These are phyloP conservation scores for Megaceryle torquata DNA, from an alignment of 2,113 vertebrate species.

Conservation along the genomic window DNA sequence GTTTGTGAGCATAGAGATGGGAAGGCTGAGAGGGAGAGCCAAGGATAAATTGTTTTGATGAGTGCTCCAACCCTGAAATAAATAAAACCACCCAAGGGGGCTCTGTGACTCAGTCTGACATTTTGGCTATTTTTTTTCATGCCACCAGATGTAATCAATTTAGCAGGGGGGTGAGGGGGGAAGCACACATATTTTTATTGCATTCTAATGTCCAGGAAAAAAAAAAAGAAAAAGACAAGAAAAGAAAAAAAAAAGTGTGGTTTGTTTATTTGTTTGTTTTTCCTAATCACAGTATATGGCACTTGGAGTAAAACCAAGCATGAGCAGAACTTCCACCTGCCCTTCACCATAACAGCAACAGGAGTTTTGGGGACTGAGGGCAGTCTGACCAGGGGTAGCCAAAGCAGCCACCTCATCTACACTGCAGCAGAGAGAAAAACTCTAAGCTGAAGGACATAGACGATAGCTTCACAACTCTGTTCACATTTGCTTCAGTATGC, in stretches of 20 bases:
- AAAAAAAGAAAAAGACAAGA: neutral
- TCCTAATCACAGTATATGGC: neutral
- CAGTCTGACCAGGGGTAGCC: neutral
- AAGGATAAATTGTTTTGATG: slow-evolving; percentile 66
- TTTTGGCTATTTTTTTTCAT: slow-evolving; percentile 60
- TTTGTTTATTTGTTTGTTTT: neutral
- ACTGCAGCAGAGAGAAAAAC: neutral
- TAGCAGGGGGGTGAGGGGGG: neutral
- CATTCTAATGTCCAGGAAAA: neutral
- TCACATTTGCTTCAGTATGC: neutral
- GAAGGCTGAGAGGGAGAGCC: slow-evolving; percentile 41
- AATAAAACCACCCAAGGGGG: slow-evolving; percentile 66
- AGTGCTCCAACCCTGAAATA: slow-evolving; percentile 62
- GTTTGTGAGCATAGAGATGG: slow-evolving; percentile 13
- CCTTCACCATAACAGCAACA: neutral
- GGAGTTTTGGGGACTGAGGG: neutral
- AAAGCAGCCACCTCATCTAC: neutral
- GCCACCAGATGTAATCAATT: slow-evolving; percentile 67
- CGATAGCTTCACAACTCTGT: neutral
- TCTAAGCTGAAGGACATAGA: neutral
- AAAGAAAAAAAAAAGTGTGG: too few species aligned
- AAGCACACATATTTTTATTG: slow-evolving; percentile 42
- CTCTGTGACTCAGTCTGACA: slow-evolving; percentile 65
- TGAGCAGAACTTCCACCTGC: slow-evolving; percentile 27
- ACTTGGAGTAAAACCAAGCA: neutral